Base-by-base conservation (phyloP, 2,797 vertebrate species). In the Catostomus latipinnis region DNA sequence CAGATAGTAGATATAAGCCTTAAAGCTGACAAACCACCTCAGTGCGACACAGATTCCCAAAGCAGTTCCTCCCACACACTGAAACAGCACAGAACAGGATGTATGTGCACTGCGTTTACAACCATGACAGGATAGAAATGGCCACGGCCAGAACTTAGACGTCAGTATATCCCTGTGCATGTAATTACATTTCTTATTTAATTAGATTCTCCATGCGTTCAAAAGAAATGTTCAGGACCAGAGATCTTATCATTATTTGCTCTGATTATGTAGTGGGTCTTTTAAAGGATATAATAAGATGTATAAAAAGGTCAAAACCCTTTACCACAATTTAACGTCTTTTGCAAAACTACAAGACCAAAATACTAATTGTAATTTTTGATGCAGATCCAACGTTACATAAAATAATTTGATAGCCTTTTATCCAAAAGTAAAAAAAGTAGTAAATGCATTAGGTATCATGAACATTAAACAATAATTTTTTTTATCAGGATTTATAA, bases 51-150 rank as follows among this genome's bases (percentile, higher is more conserved):
- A 11, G 50, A 52, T 52, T 8, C 22, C n/a, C 50, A n/a, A 2
- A 7, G 9, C n/a, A 65, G 6, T 54, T 45, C 16, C 11, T 52
- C 14, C 62, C 14, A 71, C n/a, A 18, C 48, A 52, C 52, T 71
- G 34, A 57, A 65, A 54, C 22, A 45, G 5, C 18, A 74, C 48
- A 74, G 58, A 74, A 63, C 73, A 75, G 61, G 60, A 65, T 63
- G 13, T 7, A 14, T 18, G 43, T 5, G 54, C 22, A 22, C 53
- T 13, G 14, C 11, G 57, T 62, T 62, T 61, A 62, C 18, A 34
- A 34, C 12, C 8, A 34, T 53, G 22, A 74, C 48, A 14, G 18
- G 16, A 3, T 4, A 22, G 43, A 53, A 53, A 13, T 14, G 9
- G 5, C 6, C 22, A 8, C 11, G 7, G 6, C 6, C 12, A 1